phyloP scores from a whole-genome alignment of 2,888 invertebrate species.

The Masnerella sp. region DNA sequence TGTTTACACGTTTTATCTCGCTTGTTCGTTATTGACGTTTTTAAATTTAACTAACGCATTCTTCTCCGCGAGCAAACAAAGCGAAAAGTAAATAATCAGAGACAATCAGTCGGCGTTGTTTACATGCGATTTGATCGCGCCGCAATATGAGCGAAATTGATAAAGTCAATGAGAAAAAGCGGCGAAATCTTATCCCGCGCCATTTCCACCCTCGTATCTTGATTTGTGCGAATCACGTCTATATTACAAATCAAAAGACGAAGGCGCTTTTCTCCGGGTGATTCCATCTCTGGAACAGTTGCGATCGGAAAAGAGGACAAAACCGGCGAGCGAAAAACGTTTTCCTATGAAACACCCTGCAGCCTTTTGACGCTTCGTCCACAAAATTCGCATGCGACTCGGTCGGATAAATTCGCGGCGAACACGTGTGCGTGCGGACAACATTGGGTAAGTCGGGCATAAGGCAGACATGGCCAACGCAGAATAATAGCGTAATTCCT shows the following conservation, averaged over 20 bases:
- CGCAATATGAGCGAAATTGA: not conserved
- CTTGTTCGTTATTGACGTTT: too few species aligned
- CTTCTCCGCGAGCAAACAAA: too few species aligned
- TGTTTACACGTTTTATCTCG: too few species aligned
- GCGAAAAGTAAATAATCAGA: too few species aligned
- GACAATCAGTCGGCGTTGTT: too few species aligned
- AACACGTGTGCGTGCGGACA: slow-evolving; percentile 49
- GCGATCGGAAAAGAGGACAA: too few species aligned
- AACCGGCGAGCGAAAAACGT: too few species aligned
- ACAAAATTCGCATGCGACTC: too few species aligned
- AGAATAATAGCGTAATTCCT: slow-evolving; percentile 59
- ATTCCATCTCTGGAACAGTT: too few species aligned
- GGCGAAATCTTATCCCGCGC: slow-evolving; percentile 8
- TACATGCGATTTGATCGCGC: not conserved
- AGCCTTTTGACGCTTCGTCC: too few species aligned
- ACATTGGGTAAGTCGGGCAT: slow-evolving; percentile 56
- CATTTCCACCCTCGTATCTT: slow-evolving; percentile 10
- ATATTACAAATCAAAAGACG: slow-evolving; percentile 21
- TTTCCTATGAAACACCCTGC: too few species aligned
- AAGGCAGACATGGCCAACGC: slow-evolving; percentile 51
- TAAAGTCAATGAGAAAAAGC: slow-evolving; percentile 12
- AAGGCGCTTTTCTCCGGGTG: slow-evolving; percentile 17
- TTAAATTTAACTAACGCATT: too few species aligned
- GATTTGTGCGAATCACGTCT: slow-evolving; percentile 21
- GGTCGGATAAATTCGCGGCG: slow-evolving; percentile 20